phyloP scores from a whole-genome alignment of 2,113 vertebrate species.

The Protobothrops mucrosquamatus region DNA sequence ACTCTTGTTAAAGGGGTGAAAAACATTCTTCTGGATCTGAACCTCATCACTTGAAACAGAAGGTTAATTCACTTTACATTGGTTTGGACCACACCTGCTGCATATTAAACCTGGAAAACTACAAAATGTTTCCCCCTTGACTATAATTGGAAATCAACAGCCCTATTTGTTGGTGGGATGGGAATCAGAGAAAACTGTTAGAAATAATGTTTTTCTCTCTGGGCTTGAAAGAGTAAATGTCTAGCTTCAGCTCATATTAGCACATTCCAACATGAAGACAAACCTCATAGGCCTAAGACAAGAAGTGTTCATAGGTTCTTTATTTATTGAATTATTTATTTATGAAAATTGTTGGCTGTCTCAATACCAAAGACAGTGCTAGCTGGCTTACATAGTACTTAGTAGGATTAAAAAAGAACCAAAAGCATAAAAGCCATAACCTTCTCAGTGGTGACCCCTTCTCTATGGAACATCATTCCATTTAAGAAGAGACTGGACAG shows the following conservation, averaged over 20 bases:
- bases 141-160: neutral
- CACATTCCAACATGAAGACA: neutral
- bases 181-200: neutral
- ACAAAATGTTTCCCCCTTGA: neutral
- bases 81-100: no score
- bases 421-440: no score
- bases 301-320: neutral
- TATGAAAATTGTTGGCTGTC: neutral
- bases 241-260: neutral
- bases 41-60: no score
- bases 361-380: neutral
- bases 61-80: no score
- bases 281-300: neutral
- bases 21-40: no score
- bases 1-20: no score
- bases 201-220: neutral
- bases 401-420: no score
- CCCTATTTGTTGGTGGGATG: neutral
- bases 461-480: no score
- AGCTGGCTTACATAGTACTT: neutral
- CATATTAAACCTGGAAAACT: no score
- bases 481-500: no score
- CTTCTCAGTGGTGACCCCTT: no score
- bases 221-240: neutral
- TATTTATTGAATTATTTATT: neutral